Evolutionary conservation across 2,797 vertebrate genomes (phyloP), one percentile per base, ranked within the genome.

Genomic region (Cephalopachus bancanus): DNA sequence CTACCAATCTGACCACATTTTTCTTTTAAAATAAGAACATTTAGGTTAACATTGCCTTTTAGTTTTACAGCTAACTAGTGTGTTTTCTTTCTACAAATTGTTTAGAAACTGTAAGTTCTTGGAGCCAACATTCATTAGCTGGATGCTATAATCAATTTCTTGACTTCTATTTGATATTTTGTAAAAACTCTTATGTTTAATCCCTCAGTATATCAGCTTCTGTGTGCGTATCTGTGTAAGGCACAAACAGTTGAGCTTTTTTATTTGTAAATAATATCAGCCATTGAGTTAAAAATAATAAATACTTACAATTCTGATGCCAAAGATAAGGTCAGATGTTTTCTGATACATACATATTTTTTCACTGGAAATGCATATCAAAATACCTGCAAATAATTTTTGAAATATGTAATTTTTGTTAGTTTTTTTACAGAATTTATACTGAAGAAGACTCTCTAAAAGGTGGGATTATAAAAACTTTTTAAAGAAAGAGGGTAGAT

Each of bases 1-100:
- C 44, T 80, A 84, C 30, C 59, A 89, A 86, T 64, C 75, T 97
- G 60, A 30, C 20, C 55, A 44, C 26, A 24, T 80, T 94, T 95
- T 96, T 83, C 28, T 84, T 83, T 79, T 76, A 72, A 97, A 94
- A 89, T 88, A 80, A 67, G 55, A 94, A 26, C 49, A 65, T n/a
- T 57, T 51, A 93, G 81, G 64, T 83, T 65, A 95, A 51, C 8
- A 57, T 30, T 71, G 49, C 9, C 28, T 86, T 90, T 90, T 67
- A 76, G 83, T 93, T 65, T 88, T 22, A 33, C 33, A 80, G 67
- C 78, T 75, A 69, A 59, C 12, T 94, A 15, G 2, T 86, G 74
- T 90, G 19, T 51, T 84, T 95, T 83, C 7, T 89, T 80, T 59
- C n/a, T 89, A 59, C 1, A 2, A 81, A 10, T 78, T 93, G 20